Conservation (phyloP, 2,888 invertebrate genomes). For the Drosophila atripex region DNA sequence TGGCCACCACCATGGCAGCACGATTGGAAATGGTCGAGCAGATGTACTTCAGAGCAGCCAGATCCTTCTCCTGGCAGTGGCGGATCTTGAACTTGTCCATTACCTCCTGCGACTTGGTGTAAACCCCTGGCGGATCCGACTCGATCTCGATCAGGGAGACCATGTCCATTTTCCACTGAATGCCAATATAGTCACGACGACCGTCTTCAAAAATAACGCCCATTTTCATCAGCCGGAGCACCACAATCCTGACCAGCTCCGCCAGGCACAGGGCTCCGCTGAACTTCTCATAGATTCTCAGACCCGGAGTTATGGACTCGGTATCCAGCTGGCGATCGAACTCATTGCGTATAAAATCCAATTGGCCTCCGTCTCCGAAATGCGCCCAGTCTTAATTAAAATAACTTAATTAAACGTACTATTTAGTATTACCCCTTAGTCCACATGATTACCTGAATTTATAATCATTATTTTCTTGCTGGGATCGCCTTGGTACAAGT, state of each 20-base stretch:
- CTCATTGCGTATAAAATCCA: constrained; percentile 93
- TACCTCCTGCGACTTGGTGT: constrained; percentile 90
- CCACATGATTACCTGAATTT: constrained; percentile 87
- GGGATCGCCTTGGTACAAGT: constrained; percentile 87
- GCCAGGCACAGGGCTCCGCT: constrained; percentile 97
- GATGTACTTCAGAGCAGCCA: constrained; percentile 93
- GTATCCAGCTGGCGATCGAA: constrained; percentile 92
- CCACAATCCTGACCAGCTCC: constrained; percentile 92
- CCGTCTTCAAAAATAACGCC: constrained; percentile 84
- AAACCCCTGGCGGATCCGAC: constrained; percentile 91
- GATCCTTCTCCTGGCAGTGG: constrained; percentile 92
- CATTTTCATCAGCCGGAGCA: constrained; percentile 90
- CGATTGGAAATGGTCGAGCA: constrained; percentile 94
- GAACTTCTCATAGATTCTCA: constrained; percentile 93
- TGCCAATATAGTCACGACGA: constrained; percentile 44
- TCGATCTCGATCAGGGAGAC: constrained; percentile 98
- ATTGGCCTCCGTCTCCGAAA: constrained; percentile 93
- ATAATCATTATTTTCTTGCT: constrained; percentile 87
- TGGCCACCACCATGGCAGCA: constrained; percentile 95
- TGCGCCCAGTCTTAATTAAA: constrained; percentile 92
- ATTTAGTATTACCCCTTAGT: neutral
- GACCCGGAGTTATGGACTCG: constrained; percentile 90
- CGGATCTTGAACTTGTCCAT: constrained; percentile 89
- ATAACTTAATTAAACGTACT: neutral
- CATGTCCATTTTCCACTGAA: constrained; percentile 90